phyloP scores from a whole-genome alignment of 2,113 vertebrate genomes.

The Phrynocephalus versicolor region DNA sequence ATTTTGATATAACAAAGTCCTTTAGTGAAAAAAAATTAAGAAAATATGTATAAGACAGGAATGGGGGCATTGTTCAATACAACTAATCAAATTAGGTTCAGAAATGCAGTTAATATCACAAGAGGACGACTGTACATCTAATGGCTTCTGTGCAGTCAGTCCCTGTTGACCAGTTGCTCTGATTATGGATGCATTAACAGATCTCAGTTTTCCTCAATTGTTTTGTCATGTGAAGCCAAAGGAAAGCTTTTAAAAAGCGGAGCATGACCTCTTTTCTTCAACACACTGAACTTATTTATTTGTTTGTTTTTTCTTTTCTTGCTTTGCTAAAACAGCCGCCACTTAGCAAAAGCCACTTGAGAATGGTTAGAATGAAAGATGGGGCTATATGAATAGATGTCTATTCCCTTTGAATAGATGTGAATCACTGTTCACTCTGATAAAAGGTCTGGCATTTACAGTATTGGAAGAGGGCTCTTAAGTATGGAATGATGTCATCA shows the following conservation, averaged over 20 bases:
- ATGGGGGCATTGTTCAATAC: background rate
- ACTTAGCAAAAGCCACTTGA: slow-evolving; percentile 5
- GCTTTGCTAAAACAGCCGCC: slow-evolving; percentile 27
- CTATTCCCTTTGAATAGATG: background rate
- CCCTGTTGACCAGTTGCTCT: background rate
- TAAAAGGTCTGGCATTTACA: slow-evolving; percentile 38
- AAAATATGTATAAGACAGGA: background rate
- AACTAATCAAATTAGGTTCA: background rate
- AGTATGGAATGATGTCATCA: slow-evolving; percentile 14
- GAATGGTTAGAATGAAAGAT: background rate
- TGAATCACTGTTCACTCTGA: slow-evolving; percentile 21
- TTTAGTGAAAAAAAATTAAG: background rate
- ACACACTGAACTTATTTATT: slow-evolving; percentile 1
- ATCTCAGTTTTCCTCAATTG: background rate
- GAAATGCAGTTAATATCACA: slow-evolving; percentile 8
- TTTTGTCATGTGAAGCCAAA: slow-evolving; percentile 7
- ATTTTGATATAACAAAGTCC: background rate
- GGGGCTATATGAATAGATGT: slow-evolving; percentile 9
- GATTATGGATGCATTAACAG: background rate
- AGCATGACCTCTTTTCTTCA: slow-evolving; percentile 20
- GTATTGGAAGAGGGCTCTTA: slow-evolving; percentile 10
- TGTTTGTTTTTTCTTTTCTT: slow-evolving; percentile 15
- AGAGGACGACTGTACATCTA: background rate
- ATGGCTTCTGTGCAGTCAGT: slow-evolving; percentile 4
- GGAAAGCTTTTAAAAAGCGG: slow-evolving; percentile 5